Percentiles rank a stretch among this genome's conserved stretches.
Conservation (phyloP, 2,888 invertebrate species). For the Nemoura dubitans region DNA sequence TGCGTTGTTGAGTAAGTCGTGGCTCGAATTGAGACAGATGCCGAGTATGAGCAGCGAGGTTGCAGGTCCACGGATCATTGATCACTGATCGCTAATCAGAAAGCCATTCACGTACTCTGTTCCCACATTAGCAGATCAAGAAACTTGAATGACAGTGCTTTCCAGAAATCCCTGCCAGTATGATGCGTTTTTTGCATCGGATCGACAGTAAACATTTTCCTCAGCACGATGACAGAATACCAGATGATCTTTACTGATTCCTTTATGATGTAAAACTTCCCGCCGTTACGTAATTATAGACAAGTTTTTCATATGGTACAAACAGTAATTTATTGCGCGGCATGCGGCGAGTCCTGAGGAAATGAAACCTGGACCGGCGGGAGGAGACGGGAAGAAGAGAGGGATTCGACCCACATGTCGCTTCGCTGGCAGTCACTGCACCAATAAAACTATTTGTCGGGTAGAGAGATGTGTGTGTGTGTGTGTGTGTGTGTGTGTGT, state of each 20-base stretch:
- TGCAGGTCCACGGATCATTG: background rate
- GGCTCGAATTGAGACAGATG: background rate
- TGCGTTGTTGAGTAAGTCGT: no score
- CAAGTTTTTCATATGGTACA: constrained; percentile 20
- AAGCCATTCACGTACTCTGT: background rate
- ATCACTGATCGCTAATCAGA: background rate
- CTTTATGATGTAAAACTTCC: constrained; percentile 17
- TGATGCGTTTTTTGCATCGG: background rate
- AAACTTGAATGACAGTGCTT: constrained; percentile 15
- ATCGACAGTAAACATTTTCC: constrained; percentile 17
- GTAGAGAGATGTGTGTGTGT: background rate
- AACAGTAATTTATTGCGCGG: constrained; percentile 28
- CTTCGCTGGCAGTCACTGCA: background rate
- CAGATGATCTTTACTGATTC: constrained; percentile 35
- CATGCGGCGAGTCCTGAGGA: constrained; percentile 26
- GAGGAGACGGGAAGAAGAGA: background rate
- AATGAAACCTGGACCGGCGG: background rate
- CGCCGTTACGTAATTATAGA: constrained; percentile 29
- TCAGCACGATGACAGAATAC: constrained; percentile 27
- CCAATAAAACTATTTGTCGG: background rate
- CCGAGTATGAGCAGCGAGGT: background rate
- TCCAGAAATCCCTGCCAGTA: constrained; percentile 10
- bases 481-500: background rate
- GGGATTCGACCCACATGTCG: background rate
- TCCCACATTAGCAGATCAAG: constrained; percentile 24